Conservation (phyloP, 2,888 invertebrate species). For the Napeogenes inachia region DNA sequence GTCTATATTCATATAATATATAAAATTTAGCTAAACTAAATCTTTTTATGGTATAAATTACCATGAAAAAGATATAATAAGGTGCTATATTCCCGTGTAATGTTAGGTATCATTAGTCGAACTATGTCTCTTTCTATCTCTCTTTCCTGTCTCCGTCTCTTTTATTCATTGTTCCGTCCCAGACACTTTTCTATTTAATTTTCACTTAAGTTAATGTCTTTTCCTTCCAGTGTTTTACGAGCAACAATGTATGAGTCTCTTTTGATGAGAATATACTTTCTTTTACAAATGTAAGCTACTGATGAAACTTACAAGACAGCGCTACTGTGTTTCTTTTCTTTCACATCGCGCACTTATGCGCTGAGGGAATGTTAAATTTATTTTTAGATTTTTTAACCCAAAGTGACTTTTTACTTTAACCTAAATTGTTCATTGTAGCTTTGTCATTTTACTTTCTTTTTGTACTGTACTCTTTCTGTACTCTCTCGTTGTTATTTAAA, state of each 20-base stretch:
- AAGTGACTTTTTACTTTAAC: too few species aligned
- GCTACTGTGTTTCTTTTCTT: background rate
- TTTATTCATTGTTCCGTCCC: background rate
- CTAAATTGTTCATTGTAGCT: too few species aligned
- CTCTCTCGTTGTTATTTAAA: too few species aligned
- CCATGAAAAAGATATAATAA: too few species aligned
- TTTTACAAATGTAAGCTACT: background rate
- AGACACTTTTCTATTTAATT: constrained; percentile 3
- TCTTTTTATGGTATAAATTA: too few species aligned
- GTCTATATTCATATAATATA: too few species aligned
- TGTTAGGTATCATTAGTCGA: too few species aligned
- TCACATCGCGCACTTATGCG: background rate
- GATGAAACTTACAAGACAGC: background rate
- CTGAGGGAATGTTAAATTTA: background rate
- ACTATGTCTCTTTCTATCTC: background rate
- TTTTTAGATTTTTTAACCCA: too few species aligned
- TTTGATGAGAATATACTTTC: constrained; percentile 2
- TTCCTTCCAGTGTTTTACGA: constrained; percentile 5
- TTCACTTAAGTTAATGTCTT: constrained; percentile 4
- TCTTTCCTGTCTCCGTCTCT: background rate
- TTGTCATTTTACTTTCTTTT: too few species aligned
- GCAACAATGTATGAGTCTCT: constrained; percentile 2
- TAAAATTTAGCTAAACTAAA: too few species aligned
- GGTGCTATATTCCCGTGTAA: too few species aligned
- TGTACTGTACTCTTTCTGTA: too few species aligned